Base-by-base conservation (phyloP, 2,797 vertebrate genomes). In the Helicolenus hilgendorfi region DNA sequence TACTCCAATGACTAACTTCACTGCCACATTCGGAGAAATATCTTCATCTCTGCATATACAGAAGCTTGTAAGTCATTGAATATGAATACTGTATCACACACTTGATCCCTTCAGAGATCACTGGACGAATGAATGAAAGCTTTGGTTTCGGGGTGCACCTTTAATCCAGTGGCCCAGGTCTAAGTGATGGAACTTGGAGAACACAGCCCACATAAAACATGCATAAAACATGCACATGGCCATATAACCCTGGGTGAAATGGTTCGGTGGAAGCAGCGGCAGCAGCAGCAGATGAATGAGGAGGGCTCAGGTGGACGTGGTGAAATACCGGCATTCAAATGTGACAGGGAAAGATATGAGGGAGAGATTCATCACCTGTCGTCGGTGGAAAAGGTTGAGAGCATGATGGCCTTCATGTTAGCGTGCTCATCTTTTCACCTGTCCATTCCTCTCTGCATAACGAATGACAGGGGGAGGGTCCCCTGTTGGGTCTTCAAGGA, bases 211-310 rank as follows among this genome's bases (percentile, higher is more conserved):
- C 71, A 89, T 89, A 72, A 91, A 89, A 90, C 91, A 92, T 92
- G 75, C 70, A 91, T 90, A 33, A 91, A 91, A 89, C 91, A 87
- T 81, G 79, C 64, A 83, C 68, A 56, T 55, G 72, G 83, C 73
- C 69, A n/a, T 55, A 24, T 86, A 78, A 87, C 78, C 82, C 76
- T 58, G 77, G 72, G 71, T 45, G 69, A 88, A 87, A 88, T 20
- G 76, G 62, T 76, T 84, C 18, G 62, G 70, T 59, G 76, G 80
- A 83, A 86, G 85, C 49, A 49, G 45, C 18, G 7, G 45, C 60
- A 38, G 74, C 62, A 63, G 81, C 76, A 65, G 76, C 76, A 85
- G 88, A 94, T 89, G 81, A 93, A 92, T 84, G 89, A 83, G 83
- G 85, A 83, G 83, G 85, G 81, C 85, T 82, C 85, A 92, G 80